A percentile compares a stretch with the other conserved stretches of the same genome.
phyloP scores from a whole-genome alignment of 2,888 invertebrate genomes.

The Drosophila mettleri region DNA sequence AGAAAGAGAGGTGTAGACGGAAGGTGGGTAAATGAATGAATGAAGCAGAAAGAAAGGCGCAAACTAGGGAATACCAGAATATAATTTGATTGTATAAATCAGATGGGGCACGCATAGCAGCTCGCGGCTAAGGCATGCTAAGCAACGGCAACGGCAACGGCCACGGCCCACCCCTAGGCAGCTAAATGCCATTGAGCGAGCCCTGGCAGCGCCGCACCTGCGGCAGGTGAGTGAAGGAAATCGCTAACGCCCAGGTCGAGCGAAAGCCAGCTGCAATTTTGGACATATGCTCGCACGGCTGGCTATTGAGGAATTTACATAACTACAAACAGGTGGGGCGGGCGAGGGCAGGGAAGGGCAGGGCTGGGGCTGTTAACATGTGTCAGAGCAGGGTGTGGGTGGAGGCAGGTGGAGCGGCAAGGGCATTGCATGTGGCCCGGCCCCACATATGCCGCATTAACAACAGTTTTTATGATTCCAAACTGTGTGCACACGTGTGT shows the following conservation, averaged over 20 bases:
- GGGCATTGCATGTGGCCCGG: neutral
- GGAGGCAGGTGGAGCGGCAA: neutral
- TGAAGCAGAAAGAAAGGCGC: slow-evolving; percentile 22
- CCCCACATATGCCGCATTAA: slow-evolving; percentile 8
- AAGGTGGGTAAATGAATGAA: slow-evolving; percentile 15
- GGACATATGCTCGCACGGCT: slow-evolving; percentile 10
- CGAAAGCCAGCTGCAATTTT: slow-evolving; percentile 28
- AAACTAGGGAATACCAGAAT: slow-evolving; percentile 42
- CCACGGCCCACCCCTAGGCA: neutral
- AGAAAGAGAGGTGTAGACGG: neutral
- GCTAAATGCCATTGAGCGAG: neutral
- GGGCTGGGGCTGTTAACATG: neutral
- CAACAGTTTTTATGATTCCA: slow-evolving; percentile 1
- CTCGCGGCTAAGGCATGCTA: slow-evolving; percentile 24
- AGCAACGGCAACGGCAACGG: too few relatives aligned
- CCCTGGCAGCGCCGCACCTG: neutral
- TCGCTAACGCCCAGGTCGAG: slow-evolving; percentile 32
- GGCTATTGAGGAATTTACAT: slow-evolving; percentile 41
- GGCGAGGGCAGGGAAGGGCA: neutral
- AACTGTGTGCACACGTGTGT: neutral
- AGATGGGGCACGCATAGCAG: slow-evolving; percentile 63
- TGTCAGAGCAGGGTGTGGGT: neutral
- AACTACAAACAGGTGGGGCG: slow-evolving; percentile 17
- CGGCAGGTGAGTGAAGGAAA: slow-evolving; percentile 9
- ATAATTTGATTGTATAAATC: slow-evolving; percentile 79